Percentiles rank a stretch among this genome's conserved stretches.
phyloP scores from a whole-genome alignment of 2,888 invertebrate species.

The Caenorhabditis angaria region DNA sequence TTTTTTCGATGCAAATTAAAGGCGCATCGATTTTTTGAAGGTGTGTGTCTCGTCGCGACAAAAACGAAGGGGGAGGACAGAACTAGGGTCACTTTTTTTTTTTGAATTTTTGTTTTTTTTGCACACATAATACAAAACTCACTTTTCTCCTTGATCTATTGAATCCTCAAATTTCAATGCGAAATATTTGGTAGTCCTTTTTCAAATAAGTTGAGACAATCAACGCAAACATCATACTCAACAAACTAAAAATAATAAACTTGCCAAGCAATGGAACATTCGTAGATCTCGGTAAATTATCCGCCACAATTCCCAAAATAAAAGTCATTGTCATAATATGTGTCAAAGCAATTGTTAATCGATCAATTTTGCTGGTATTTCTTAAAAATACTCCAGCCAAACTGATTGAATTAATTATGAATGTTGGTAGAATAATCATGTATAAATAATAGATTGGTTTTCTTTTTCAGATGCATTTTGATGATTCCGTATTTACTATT shows the following conservation, averaged over 20 bases:
- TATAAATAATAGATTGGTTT: neutral
- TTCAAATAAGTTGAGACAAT: neutral
- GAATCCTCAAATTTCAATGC: too few species aligned
- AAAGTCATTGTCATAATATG: slow-evolving; percentile 1
- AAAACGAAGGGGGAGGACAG: too few species aligned
- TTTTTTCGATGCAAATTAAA: too few species aligned
- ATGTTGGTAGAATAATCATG: neutral
- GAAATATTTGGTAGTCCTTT: too few species aligned
- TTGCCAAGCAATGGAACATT: neutral
- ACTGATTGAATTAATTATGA: neutral
- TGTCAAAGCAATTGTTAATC: neutral
- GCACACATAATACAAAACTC: too few species aligned
- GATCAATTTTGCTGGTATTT: neutral
- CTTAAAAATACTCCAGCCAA: neutral
- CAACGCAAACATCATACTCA: neutral
- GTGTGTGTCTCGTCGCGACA: too few species aligned
- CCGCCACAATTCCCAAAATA: neutral
- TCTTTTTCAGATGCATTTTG: neutral
- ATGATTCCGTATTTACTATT: neutral
- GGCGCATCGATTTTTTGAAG: too few species aligned
- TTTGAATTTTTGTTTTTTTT: too few species aligned
- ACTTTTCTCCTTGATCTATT: too few species aligned
- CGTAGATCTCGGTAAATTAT: neutral
- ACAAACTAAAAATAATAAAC: neutral
- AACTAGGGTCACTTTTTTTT: too few species aligned